Conservation (phyloP, 2,797 vertebrate species). For the Cirrhinus mrigala region DNA sequence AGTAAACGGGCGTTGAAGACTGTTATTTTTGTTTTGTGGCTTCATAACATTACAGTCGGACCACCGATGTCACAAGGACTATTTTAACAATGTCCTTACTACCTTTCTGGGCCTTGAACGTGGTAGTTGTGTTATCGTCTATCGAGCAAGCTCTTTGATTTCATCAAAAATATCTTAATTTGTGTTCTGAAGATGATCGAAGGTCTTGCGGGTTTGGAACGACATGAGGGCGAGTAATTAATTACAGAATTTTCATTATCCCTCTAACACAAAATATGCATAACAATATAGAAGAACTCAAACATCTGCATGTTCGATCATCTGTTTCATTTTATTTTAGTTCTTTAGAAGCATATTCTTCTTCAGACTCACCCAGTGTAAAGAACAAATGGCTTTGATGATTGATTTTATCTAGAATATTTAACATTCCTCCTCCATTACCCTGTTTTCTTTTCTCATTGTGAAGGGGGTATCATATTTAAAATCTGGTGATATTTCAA, state of each 20-base stretch:
- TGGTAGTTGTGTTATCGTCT: background rate
- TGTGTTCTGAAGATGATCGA: background rate
- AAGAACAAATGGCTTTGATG: background rate
- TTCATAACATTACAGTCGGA: too few relatives aligned
- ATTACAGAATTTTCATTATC: background rate
- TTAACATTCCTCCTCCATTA: background rate
- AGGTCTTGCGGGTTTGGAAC: background rate
- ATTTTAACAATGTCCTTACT: background rate
- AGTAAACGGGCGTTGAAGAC: too few relatives aligned
- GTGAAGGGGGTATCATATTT: background rate
- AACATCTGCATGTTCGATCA: background rate
- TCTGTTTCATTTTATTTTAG: background rate
- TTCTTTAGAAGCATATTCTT: background rate
- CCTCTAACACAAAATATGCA: background rate
- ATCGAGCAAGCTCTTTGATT: background rate
- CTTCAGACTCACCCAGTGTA: background rate
- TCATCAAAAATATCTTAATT: background rate
- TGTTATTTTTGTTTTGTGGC: too few relatives aligned
- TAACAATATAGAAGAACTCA: background rate
- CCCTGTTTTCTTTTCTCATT: constrained; percentile 19
- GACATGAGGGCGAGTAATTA: background rate
- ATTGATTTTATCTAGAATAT: constrained; percentile 1
- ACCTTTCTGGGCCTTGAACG: background rate
- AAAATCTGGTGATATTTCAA: constrained; percentile 17
- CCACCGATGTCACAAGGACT: too few relatives aligned